phyloP scores from a whole-genome alignment of 2,888 invertebrate genomes.

The Polietes domitor region DNA sequence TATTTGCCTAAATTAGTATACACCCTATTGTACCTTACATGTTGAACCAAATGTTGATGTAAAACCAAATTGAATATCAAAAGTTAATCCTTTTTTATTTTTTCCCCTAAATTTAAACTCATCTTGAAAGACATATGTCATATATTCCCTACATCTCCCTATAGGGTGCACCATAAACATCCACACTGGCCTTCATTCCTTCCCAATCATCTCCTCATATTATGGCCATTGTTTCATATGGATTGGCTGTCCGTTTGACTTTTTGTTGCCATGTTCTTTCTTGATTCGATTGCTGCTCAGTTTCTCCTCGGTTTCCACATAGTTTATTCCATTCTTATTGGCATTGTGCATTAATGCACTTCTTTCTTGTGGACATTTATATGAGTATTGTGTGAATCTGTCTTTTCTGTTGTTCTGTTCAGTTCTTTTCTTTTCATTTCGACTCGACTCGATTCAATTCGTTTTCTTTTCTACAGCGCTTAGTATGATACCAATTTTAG shows the following conservation, averaged over 20 bases:
- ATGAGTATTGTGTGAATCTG: background rate
- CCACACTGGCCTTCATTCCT: too few relatives aligned
- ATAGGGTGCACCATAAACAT: conserved; percentile 10
- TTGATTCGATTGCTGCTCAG: background rate
- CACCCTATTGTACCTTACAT: background rate
- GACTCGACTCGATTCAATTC: background rate
- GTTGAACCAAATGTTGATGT: too few relatives aligned
- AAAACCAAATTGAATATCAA: too few relatives aligned
- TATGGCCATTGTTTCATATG: too few relatives aligned
- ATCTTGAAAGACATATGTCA: too few relatives aligned
- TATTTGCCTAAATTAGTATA: conserved; percentile 44
- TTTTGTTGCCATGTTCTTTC: background rate
- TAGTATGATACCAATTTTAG: conserved; percentile 51
- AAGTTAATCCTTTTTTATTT: too few relatives aligned
- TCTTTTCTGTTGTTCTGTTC: background rate
- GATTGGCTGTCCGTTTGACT: conserved; percentile 5
- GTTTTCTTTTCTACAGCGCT: conserved; percentile 12
- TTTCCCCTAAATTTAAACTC: too few relatives aligned
- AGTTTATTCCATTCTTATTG: background rate
- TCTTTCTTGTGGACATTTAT: conserved; percentile 20
- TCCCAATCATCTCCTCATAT: too few relatives aligned
- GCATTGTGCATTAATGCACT: conserved; percentile 23
- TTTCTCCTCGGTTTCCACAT: background rate
- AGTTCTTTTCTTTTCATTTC: background rate
- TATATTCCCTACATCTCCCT: too few relatives aligned